Percentiles rank a stretch among this genome's conserved stretches.
Evolutionary conservation across 2,113 vertebrate species (phyloP).

Genomic region (Serinus canaria): DNA sequence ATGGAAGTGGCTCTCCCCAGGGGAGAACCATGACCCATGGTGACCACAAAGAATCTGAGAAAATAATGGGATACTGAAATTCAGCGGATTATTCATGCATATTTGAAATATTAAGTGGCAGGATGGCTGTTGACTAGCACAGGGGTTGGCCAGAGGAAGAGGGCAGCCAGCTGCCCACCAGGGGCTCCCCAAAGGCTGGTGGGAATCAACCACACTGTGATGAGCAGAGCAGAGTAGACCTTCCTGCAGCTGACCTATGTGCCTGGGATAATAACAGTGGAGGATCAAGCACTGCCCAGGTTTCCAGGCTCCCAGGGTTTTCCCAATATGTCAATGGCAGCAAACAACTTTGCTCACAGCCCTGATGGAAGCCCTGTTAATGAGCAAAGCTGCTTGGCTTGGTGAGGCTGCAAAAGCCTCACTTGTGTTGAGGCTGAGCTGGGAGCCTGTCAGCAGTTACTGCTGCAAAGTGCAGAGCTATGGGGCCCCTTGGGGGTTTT

Average conservation of each 20-base stretch:
- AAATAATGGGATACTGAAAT: neutral
- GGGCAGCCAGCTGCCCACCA: neutral
- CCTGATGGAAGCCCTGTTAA: neutral
- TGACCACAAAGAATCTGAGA: neutral
- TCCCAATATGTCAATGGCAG: neutral
- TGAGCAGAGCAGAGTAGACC: neutral
- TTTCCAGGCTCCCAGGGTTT: neutral
- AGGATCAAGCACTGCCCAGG: neutral
- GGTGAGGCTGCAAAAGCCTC: neutral
- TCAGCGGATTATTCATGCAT: neutral
- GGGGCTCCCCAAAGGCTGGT: neutral
- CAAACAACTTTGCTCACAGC: neutral
- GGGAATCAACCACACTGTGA: neutral
- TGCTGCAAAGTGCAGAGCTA: neutral
- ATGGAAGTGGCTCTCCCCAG: neutral
- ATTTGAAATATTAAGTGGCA: neutral
- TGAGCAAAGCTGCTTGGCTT: neutral
- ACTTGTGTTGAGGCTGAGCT: neutral
- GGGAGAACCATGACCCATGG: neutral
- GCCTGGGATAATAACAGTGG: neutral
- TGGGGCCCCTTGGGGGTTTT: neutral
- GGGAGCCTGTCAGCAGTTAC: neutral
- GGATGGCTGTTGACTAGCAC: neutral
- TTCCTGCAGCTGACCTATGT: fast-evolving
- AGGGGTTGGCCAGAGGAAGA: neutral